Percentiles rank a stretch among this genome's conserved stretches.
Evolutionary conservation across 2,888 invertebrate genomes (phyloP).

Genomic region (Heliconius charithonia): DNA sequence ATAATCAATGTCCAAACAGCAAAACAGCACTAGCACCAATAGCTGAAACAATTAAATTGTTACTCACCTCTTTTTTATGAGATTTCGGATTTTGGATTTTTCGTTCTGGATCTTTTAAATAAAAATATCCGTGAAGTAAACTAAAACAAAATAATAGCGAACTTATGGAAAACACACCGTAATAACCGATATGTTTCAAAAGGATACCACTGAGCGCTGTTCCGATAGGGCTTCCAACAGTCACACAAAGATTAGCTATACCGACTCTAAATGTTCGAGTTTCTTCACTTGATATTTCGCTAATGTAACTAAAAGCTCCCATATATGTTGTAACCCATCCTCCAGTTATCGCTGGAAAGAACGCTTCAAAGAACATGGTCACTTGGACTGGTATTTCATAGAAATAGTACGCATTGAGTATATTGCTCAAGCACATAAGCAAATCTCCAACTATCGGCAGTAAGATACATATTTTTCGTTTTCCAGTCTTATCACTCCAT

Average conservation of each 20-base stretch:
- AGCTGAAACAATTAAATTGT: background rate
- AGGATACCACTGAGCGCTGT: slow-evolving; percentile 73
- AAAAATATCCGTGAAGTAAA: slow-evolving; percentile 72
- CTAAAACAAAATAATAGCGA: slow-evolving; percentile 71
- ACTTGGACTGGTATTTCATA: slow-evolving; percentile 81
- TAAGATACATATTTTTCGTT: slow-evolving; percentile 83
- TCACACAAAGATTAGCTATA: slow-evolving; percentile 76
- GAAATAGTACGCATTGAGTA: slow-evolving; percentile 81
- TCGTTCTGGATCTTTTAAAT: slow-evolving; percentile 69
- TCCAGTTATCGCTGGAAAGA: slow-evolving; percentile 81
- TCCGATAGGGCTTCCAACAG: slow-evolving; percentile 73
- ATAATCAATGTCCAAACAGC: background rate
- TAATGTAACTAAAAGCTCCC: slow-evolving; percentile 85
- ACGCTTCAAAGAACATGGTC: slow-evolving; percentile 78
- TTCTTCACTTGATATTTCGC: slow-evolving; percentile 82
- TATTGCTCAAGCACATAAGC: slow-evolving; percentile 74
- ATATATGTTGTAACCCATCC: slow-evolving; percentile 83
- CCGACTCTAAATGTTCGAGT: slow-evolving; percentile 85
- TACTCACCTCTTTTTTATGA: slow-evolving; percentile 57
- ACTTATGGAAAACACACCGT: slow-evolving; percentile 78
- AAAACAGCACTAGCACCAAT: too few species aligned
- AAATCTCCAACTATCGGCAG: slow-evolving; percentile 82
- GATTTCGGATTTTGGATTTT: too few species aligned
- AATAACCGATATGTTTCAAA: slow-evolving; percentile 75
- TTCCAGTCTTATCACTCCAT: slow-evolving; percentile 84